Evolutionary conservation across 2,113 vertebrate genomes (phyloP).

Genomic region (Neolamprologus ventralis): DNA sequence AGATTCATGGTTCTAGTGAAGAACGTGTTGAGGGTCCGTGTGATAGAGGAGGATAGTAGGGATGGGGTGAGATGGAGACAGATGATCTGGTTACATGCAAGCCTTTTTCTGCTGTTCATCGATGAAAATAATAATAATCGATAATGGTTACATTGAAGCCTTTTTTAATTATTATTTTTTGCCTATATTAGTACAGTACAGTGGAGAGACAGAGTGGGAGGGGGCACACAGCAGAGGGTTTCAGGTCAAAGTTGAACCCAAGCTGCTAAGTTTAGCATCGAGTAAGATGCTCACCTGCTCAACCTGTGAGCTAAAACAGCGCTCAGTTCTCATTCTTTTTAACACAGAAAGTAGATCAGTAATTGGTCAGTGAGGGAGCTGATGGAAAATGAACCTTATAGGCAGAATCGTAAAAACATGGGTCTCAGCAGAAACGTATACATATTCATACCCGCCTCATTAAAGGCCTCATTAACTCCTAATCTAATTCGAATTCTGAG

Average conservation of each 20-base stretch:
- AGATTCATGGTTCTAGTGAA: neutral
- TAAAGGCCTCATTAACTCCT: neutral
- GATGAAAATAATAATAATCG: neutral
- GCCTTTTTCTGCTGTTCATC: neutral
- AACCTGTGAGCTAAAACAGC: accelerated
- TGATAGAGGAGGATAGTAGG: neutral
- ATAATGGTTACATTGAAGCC: neutral
- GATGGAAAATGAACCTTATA: neutral
- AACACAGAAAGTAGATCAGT: neutral
- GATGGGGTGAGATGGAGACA: neutral
- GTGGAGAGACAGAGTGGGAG: neutral
- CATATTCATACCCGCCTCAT: neutral
- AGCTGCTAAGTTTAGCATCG: neutral
- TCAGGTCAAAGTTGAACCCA: neutral
- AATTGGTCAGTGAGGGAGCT: neutral
- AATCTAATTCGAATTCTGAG: neutral
- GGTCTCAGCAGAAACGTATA: neutral
- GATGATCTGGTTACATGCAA: neutral
- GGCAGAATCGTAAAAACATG: neutral
- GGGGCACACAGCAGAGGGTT: neutral
- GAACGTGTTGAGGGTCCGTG: neutral
- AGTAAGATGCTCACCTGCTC: neutral
- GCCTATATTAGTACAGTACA: neutral
- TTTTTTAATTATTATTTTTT: neutral
- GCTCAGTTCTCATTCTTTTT: neutral